Evolutionary conservation across 2,797 vertebrate genomes (phyloP).

Genomic region (Ceryle rudis): DNA sequence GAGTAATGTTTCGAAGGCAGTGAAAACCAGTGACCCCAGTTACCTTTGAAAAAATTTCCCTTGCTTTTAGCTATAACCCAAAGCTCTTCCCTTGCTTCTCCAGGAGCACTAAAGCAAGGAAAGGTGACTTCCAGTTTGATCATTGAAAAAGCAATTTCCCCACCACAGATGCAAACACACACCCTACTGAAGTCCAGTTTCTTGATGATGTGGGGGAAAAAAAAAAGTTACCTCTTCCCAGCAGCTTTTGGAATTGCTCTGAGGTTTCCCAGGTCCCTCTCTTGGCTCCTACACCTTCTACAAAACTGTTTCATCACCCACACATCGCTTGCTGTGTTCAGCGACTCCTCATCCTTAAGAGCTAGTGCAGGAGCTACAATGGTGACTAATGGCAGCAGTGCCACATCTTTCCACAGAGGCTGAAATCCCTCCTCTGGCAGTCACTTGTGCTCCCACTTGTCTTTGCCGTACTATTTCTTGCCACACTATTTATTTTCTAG

Average conservation of each 20-base stretch:
- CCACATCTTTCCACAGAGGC: not conserved
- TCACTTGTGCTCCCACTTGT: not conserved
- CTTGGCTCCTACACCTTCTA: not conserved
- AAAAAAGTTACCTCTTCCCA: not conserved
- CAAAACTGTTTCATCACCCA: not conserved
- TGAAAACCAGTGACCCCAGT: not conserved
- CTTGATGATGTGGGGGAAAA: not conserved
- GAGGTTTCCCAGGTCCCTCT: not conserved
- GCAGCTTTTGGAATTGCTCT: not conserved
- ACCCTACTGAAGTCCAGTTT: not conserved
- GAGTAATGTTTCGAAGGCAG: not conserved
- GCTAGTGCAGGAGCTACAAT: not conserved
- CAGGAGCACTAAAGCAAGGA: not conserved
- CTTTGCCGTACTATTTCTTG: not conserved
- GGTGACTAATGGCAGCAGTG: not conserved
- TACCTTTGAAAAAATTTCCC: not conserved
- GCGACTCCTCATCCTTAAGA: not conserved
- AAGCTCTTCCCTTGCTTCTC: not conserved
- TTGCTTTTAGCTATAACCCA: not conserved
- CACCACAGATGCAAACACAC: not conserved
- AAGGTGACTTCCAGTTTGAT: not conserved
- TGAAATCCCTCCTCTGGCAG: not conserved
- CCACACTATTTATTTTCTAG: not conserved
- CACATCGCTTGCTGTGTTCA: rapidly evolving
- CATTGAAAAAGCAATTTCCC: not conserved